Base-by-base conservation (phyloP, 2,113 vertebrate genomes). In the Natator depressus region DNA sequence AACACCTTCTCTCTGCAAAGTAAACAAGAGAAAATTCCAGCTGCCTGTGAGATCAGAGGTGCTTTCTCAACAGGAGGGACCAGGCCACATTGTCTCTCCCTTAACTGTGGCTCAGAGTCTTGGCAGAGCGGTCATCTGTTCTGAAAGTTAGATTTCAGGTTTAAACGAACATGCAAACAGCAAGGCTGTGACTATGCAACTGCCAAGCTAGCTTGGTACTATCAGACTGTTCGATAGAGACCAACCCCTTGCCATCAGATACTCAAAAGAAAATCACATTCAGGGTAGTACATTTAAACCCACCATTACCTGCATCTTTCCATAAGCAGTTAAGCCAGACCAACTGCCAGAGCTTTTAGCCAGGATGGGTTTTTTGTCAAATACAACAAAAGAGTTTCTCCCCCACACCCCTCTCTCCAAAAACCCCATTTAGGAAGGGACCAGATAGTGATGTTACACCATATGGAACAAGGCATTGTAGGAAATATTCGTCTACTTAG, bases 181-280 rank as follows among this genome's bases (percentile, higher is more conserved):
- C 76, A 13, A 75, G 0, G 0, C 6, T 22, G 65, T 10, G n/a
- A 38, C 65, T 4, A 19, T 62, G 42, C 1, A 22, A 85, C 16
- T 0, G 8, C 49, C 0, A 0, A 83, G 25, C 12, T 19, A 46
- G 42, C 11, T 13, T 42, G 22, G 10, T 3, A 0, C 90, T 8
- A 20, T 2, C 53, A 3, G 35, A 25, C 46, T 25, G 5, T 4
- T 3, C 29, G 0, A 8, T 6, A 8, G 59, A 19, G 5, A 31
- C 31, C 25, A 12, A 8, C 1, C 42, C 27, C 1, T 6, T 31
- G 5, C 75, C 2, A 3, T 3, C 5, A 82, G 76, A 65, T 59
- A 6, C 89, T 13, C 62, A 8, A 2, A 55, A 72, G 49, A 51
- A 85, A 62, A 7, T 0, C 11, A 5, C 5, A 0, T 25, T 1